phyloP scores from a whole-genome alignment of 2,888 invertebrate species.

The Cristatella mucedo region DNA sequence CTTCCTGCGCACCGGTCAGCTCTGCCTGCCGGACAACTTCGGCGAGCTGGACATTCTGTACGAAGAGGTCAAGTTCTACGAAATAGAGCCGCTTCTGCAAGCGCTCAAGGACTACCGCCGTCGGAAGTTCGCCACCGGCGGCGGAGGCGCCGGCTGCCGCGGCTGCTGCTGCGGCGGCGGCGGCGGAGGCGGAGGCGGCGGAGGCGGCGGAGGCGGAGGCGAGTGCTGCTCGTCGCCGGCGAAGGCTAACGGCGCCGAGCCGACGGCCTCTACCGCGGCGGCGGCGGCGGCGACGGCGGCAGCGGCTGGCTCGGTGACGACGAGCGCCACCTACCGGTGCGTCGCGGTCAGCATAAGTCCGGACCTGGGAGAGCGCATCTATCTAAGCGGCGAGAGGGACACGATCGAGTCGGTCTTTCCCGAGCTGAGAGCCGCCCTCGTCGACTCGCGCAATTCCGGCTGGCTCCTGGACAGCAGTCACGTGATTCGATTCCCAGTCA shows the following conservation, averaged over 20 bases:
- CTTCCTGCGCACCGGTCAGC: slow-evolving; percentile 76
- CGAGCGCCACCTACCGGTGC: slow-evolving; percentile 49
- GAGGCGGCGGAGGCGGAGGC: too few relatives aligned
- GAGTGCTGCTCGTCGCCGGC: not conserved
- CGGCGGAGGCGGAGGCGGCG: too few relatives aligned
- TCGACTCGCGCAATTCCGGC: slow-evolving; percentile 57
- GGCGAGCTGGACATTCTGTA: slow-evolving; percentile 66
- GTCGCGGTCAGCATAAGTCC: slow-evolving; percentile 64
- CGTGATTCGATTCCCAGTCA: slow-evolving; percentile 67
- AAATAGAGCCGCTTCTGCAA: slow-evolving; percentile 46
- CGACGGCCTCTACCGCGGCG: too few relatives aligned
- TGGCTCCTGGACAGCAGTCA: slow-evolving; percentile 67
- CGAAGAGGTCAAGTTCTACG: slow-evolving; percentile 79
- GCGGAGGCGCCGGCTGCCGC: not conserved
- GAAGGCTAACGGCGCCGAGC: not conserved
- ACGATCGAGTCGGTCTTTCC: slow-evolving; percentile 48
- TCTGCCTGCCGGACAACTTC: slow-evolving; percentile 72
- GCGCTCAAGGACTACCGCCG: slow-evolving; percentile 12
- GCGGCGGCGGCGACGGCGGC: slow-evolving; percentile 3
- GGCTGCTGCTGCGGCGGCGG: too few relatives aligned
- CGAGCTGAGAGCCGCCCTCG: slow-evolving; percentile 51
- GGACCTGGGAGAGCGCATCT: slow-evolving; percentile 61
- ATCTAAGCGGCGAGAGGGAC: slow-evolving; percentile 61
- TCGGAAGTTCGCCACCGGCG: not conserved
- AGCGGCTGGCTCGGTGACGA: not conserved